Evolutionary conservation across 1,140 invertebrate genomes (phyloP).

Genomic region (Aculops lycopersici): DNA sequence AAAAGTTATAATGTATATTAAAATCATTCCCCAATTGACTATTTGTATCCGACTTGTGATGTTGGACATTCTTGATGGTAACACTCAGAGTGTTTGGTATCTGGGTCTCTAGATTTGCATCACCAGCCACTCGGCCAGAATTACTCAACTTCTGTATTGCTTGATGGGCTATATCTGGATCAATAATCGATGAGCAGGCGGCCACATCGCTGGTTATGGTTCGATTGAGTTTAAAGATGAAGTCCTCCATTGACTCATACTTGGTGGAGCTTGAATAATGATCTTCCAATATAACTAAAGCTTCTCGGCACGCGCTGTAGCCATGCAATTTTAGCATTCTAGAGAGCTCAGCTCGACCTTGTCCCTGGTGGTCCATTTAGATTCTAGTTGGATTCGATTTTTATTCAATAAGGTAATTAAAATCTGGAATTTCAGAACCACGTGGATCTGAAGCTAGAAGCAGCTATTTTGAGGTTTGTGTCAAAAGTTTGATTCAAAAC

Average conservation of each 20-base stretch:
- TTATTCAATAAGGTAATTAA: too few species aligned
- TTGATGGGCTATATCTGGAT: not conserved
- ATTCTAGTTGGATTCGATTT: slow-evolving; percentile 2
- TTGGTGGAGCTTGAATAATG: not conserved
- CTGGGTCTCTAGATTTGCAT: too few species aligned
- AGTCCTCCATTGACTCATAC: not conserved
- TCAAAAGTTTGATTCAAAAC: too few species aligned
- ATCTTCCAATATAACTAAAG: not conserved
- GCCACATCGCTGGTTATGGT: not conserved
- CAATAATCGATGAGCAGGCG: not conserved
- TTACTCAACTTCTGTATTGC: not conserved
- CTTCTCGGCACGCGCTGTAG: not conserved
- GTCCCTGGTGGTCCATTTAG: slow-evolving; percentile 2
- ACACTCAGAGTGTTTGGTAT: too few species aligned
- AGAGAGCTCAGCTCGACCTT: not conserved
- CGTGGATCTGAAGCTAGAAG: too few species aligned
- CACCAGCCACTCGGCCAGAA: too few species aligned
- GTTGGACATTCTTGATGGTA: too few species aligned
- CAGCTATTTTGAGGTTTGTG: too few species aligned
- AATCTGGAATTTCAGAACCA: too few species aligned
- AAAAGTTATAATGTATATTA: not conserved
- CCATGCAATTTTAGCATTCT: not conserved
- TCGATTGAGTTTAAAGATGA: not conserved
- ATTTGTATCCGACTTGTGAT: too few species aligned
- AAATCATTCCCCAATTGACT: not conserved